Conservation (phyloP, 1,140 invertebrate genomes). For the Gonioctena quinquepunctata region DNA sequence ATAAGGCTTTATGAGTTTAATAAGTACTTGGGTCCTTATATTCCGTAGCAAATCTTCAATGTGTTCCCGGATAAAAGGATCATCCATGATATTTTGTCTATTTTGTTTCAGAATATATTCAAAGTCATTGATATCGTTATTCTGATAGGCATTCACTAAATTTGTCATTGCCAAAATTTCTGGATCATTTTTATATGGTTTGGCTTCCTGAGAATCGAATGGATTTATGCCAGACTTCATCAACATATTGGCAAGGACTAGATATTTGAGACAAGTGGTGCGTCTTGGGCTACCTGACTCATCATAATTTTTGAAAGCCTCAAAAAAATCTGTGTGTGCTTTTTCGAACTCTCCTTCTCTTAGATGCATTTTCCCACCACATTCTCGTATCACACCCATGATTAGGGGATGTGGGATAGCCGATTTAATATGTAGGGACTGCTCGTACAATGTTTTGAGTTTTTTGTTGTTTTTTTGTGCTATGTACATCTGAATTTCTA, state of each 20-base stretch:
- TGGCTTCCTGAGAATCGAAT: conserved; percentile 99
- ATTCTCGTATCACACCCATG: conserved; percentile 67
- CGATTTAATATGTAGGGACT: conserved; percentile 98
- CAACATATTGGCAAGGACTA: conserved; percentile 98
- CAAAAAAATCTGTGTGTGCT: conserved; percentile 99
- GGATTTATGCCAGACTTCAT: conserved; percentile 99
- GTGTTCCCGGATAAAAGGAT: conserved; percentile 98
- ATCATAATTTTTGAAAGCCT: conserved; percentile 99
- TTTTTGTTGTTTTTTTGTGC: conserved; percentile 99
- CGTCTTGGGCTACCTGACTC: conserved; percentile 97
- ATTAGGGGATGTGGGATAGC: conserved; percentile 98
- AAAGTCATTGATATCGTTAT: conserved; percentile 99
- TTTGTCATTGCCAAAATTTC: conserved; percentile 99
- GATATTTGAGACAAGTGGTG: conserved; percentile 97
- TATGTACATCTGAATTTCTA: conserved; percentile 99
- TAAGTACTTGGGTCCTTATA: conserved; percentile 97
- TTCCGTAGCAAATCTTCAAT: conserved; percentile 98
- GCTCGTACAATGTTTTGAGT: conserved; percentile 96
- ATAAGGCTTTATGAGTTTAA: conserved; percentile 97
- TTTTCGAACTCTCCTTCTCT: conserved; percentile 98
- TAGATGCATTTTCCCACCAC: conserved; percentile 99
- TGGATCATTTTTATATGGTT: conserved; percentile 99
- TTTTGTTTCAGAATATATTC: conserved; percentile 96
- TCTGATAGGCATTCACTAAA: conserved; percentile 97
- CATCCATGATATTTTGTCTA: conserved; percentile 97